Evolutionary conservation across 2,888 invertebrate species (phyloP).

Genomic region (Andrena chrysosceles): DNA sequence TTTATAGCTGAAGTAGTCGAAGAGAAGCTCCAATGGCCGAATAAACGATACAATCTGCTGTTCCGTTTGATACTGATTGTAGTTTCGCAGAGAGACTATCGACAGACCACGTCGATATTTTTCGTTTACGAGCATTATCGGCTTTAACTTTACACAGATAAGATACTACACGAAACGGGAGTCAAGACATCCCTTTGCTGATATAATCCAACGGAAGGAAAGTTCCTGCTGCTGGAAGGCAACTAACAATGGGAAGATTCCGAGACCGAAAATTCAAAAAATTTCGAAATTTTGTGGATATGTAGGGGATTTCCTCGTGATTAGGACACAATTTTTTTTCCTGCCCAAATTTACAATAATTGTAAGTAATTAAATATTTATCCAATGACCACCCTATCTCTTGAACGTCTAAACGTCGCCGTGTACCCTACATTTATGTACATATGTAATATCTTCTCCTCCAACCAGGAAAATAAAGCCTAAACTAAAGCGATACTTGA

Average conservation of each 20-base stretch:
- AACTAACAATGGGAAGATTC: background rate
- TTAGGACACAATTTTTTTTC: too few relatives aligned
- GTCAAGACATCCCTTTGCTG: conserved; percentile 59
- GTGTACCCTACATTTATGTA: too few relatives aligned
- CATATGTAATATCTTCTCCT: too few relatives aligned
- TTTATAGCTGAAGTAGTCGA: background rate
- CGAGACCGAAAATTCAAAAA: too few relatives aligned
- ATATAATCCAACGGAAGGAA: conserved; percentile 53
- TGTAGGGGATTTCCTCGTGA: too few relatives aligned
- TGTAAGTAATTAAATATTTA: conserved; percentile 10
- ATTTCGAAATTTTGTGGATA: too few relatives aligned
- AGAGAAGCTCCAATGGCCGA: background rate
- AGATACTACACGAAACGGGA: conserved; percentile 65
- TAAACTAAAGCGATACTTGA: too few relatives aligned
- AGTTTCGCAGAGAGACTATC: conserved; percentile 45
- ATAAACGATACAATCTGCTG: conserved; percentile 54
- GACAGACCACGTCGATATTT: conserved; percentile 57
- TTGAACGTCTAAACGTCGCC: too few relatives aligned
- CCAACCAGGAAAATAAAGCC: too few relatives aligned
- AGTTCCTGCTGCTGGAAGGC: conserved; percentile 17
- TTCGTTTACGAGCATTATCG: conserved; percentile 64
- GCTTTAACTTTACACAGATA: conserved; percentile 57
- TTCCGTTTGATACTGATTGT: conserved; percentile 69
- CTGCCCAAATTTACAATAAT: too few relatives aligned
- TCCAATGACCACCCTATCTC: background rate